Base-by-base conservation (phyloP, 2,113 vertebrate species). In the Hippocampus abdominalis region DNA sequence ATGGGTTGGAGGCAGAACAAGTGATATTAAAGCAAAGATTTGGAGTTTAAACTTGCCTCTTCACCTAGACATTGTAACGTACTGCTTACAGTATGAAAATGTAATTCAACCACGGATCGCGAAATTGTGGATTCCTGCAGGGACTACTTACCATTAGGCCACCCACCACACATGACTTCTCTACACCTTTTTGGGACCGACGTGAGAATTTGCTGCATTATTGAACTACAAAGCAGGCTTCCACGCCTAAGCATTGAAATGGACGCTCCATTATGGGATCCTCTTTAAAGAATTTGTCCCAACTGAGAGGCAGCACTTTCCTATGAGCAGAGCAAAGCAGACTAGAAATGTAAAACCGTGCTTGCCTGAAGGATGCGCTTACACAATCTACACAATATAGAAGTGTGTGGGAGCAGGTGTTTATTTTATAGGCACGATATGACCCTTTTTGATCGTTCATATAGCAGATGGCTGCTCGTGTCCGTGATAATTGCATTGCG, bases 391-490 rank as follows among this genome's bases (percentile, higher is more conserved):
- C n/a, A 64, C 23, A 44, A 44, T 16, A 64, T 44, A 46, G 40
- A 46, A 16, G 8, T 44, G 56, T 65, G 46, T 65, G 66, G 54
- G 59, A 71, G 81, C 42, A 7, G 69, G 72, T 21, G 70, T 70
- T 74, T 72, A 70, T 57, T 65, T 68, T 56, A 65, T 63, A 61
- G 71, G 74, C 75, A 71, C 80, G 64, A 64, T 25, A 27, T 78
- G 84, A 80, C 69, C 51, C 74, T 40, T 74, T 73, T 64, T 72
- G 76, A 86, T 70, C 72, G 76, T 77, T 77, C 72, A 68, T 75
- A 76, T 75, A 81, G 70, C 89, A 91, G 84, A 90, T 91, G 89
- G 89, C 76, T 76, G 74, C 82, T 85, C 69, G 74, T 76, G 83
- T 81, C 84, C 44, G 73, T 73, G 70, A 70, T 84, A 42, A 80